A percentile compares a stretch with the other conserved stretches of the same genome.
Evolutionary conservation across 2,888 invertebrate species (phyloP).

Genomic region (Pogonocherus hispidulus): DNA sequence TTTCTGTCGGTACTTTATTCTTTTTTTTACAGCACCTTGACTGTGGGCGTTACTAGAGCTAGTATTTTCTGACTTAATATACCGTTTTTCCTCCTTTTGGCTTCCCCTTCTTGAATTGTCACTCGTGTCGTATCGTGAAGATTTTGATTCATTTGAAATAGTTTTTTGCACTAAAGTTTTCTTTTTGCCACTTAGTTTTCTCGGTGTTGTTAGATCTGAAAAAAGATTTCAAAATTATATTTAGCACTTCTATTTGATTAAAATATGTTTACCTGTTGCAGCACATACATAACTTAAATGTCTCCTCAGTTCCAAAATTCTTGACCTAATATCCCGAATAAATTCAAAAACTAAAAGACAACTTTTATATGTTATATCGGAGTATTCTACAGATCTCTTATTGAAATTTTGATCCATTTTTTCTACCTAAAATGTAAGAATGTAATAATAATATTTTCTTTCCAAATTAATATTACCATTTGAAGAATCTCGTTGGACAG

Average conservation of each 20-base stretch:
- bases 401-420: constrained; percentile 44
- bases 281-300: constrained; percentile 66
- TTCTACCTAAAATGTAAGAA: constrained; percentile 51
- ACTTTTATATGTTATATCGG: constrained; percentile 23
- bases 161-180: constrained; percentile 53
- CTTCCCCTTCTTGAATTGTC: constrained; percentile 47
- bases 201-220: constrained; percentile 60
- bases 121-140: constrained; percentile 45
- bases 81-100: constrained; percentile 44
- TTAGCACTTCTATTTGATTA: no score
- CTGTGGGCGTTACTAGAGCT: constrained; percentile 52
- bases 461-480: constrained; percentile 58
- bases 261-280: constrained; percentile 62
- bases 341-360: constrained; percentile 42
- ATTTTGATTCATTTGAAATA: constrained; percentile 51
- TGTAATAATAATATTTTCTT: constrained; percentile 6
- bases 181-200: constrained; percentile 57
- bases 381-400: constrained; percentile 37
- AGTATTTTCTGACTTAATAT: constrained; percentile 50
- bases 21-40: constrained; percentile 64
- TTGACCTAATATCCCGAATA: constrained; percentile 58
- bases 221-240: constrained; percentile 13
- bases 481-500: constrained; percentile 65
- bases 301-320: constrained; percentile 67
- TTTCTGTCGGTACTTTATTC: constrained; percentile 62